A percentile compares a stretch with the other conserved stretches of the same genome.
Conservation (phyloP, 2,113 vertebrate species). For the Eupsittula cactorum region DNA sequence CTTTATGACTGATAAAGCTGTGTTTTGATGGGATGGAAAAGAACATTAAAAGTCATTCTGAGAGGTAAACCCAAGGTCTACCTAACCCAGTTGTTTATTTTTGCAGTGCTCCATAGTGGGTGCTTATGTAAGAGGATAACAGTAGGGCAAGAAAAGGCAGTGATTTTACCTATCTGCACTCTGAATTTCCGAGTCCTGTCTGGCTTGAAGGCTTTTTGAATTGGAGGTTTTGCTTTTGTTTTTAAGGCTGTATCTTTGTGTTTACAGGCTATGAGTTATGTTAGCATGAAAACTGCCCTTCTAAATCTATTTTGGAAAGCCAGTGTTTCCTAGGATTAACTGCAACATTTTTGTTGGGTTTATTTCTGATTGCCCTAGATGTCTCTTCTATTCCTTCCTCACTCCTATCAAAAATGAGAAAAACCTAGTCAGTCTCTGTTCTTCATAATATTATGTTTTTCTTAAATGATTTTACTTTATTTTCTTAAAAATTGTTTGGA, state of each 20-base stretch:
- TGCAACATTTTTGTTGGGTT: neutral
- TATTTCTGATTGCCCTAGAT: neutral
- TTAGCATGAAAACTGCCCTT: neutral
- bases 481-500: neutral
- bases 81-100: neutral
- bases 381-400: neutral
- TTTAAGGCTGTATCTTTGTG: neutral
- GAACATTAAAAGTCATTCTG: neutral
- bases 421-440: neutral
- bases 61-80: neutral
- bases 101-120: neutral
- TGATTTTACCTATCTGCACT: neutral
- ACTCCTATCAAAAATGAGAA: neutral
- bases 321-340: neutral
- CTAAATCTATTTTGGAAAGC: neutral
- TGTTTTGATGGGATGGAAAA: neutral
- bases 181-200: neutral
- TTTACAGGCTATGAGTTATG: neutral
- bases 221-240: neutral
- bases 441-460: neutral
- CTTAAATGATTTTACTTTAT: neutral
- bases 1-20: neutral
- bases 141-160: neutral
- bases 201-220: neutral
- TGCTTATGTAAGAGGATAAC: neutral